These are phyloP conservation scores for Tribolium madens DNA, from an alignment of 1,140 invertebrate genomes.

Conservation along the genomic window DNA sequence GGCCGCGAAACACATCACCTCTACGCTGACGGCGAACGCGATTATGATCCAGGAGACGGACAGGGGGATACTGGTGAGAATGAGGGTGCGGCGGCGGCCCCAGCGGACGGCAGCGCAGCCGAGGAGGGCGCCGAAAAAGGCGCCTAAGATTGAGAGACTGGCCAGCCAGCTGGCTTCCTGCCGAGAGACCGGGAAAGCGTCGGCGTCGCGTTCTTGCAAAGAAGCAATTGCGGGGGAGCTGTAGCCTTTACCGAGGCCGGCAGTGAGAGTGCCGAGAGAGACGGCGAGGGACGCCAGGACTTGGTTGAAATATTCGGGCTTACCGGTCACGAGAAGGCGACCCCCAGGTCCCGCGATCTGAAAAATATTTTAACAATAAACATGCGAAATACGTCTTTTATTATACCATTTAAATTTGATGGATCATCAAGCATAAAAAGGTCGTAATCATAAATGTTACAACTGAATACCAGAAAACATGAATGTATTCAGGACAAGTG, in stretches of 20 bases:
- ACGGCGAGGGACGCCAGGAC: constrained; percentile 83
- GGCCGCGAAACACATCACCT: constrained; percentile 82
- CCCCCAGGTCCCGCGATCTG: constrained; percentile 61
- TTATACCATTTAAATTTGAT: not conserved
- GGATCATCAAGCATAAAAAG: not conserved
- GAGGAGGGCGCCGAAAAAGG: constrained; percentile 81
- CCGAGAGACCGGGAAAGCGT: constrained; percentile 75
- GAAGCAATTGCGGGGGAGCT: constrained; percentile 87
- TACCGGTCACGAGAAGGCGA: constrained; percentile 59
- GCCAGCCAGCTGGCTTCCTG: constrained; percentile 88
- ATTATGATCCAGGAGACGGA: constrained; percentile 82
- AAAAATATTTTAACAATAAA: constrained; percentile 16
- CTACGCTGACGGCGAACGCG: constrained; percentile 77
- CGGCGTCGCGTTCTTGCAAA: constrained; percentile 74
- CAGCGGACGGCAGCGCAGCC: constrained; percentile 81
- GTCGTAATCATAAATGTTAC: not conserved
- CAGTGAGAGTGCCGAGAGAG: constrained; percentile 83
- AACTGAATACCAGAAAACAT: not conserved
- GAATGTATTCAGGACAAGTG: not conserved
- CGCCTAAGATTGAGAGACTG: constrained; percentile 82
- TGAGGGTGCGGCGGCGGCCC: constrained; percentile 76
- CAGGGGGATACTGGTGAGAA: constrained; percentile 78
- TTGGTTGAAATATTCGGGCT: constrained; percentile 68
- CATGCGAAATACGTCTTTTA: no score
- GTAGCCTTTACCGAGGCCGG: constrained; percentile 86